Conservation (phyloP, 2,113 vertebrate genomes). For the Pluvianellus socialis region DNA sequence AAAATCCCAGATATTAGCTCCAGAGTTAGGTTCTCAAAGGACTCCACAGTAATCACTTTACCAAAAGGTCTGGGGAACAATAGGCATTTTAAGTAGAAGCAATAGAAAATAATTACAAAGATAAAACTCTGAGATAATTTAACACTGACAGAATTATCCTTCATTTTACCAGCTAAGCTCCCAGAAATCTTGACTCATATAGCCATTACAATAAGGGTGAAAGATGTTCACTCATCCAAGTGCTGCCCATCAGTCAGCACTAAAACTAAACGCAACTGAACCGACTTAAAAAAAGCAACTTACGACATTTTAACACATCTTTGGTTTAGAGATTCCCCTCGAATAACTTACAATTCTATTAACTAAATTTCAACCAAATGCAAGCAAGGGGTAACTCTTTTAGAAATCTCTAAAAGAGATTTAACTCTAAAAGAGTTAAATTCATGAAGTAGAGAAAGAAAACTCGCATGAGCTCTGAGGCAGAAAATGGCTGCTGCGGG, state of each 20-base stretch:
- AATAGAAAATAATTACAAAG: neutral
- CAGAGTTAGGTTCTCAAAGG: neutral
- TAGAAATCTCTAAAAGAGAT: neutral
- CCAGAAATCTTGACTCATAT: neutral
- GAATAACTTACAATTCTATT: neutral
- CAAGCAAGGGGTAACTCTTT: neutral
- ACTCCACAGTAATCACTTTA: neutral
- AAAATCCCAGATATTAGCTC: neutral
- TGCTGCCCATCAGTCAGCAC: neutral
- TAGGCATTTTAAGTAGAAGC: neutral
- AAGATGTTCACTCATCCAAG: neutral
- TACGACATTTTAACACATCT: neutral
- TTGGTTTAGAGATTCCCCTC: neutral
- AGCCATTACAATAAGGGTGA: neutral
- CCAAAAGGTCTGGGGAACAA: neutral
- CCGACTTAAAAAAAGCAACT: neutral
- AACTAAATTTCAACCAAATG: neutral
- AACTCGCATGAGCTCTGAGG: neutral
- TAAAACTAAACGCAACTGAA: neutral
- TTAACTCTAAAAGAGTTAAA: neutral
- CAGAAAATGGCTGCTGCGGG: neutral
- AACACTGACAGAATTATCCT: neutral
- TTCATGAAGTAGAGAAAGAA: neutral
- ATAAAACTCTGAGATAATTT: neutral
- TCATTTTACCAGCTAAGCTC: neutral